Conservation (phyloP, 2,113 vertebrate species). For the Pelvicachromis taeniatus region DNA sequence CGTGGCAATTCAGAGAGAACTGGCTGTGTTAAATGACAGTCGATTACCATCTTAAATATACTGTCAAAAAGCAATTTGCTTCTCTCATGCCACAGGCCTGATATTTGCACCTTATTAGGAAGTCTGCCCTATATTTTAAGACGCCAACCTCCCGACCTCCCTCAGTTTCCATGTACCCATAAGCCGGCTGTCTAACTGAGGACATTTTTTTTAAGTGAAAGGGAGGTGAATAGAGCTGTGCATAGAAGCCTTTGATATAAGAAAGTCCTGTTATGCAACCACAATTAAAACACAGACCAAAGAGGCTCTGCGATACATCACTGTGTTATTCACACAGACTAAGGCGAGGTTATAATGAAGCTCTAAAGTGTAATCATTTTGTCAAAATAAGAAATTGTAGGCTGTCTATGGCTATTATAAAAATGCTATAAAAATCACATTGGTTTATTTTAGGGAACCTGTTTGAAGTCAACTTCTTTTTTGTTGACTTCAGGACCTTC, state of each 20-base stretch:
- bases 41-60: slow-evolving; percentile 74
- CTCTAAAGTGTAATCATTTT: not conserved
- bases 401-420: not conserved
- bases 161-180: not conserved
- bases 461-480: not conserved
- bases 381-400: not conserved
- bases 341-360: not conserved
- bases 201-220: not conserved
- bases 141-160: slow-evolving; percentile 20
- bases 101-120: slow-evolving; percentile 63
- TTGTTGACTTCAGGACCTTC: not conserved
- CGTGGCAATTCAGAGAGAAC: slow-evolving; percentile 56
- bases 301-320: not conserved
- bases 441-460: not conserved
- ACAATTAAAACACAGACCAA: not conserved
- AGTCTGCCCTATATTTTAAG: slow-evolving; percentile 50
- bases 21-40: slow-evolving; percentile 67
- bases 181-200: not conserved
- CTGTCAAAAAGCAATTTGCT: slow-evolving; percentile 70
- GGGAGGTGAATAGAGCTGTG: not conserved
- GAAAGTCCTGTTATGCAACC: not conserved
- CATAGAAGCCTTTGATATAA: not conserved
- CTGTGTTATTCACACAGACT: not conserved
- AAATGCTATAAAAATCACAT: not conserved
- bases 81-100: slow-evolving; percentile 40